phyloP scores from a whole-genome alignment of 2,113 vertebrate species.

The Trachemys scripta region DNA sequence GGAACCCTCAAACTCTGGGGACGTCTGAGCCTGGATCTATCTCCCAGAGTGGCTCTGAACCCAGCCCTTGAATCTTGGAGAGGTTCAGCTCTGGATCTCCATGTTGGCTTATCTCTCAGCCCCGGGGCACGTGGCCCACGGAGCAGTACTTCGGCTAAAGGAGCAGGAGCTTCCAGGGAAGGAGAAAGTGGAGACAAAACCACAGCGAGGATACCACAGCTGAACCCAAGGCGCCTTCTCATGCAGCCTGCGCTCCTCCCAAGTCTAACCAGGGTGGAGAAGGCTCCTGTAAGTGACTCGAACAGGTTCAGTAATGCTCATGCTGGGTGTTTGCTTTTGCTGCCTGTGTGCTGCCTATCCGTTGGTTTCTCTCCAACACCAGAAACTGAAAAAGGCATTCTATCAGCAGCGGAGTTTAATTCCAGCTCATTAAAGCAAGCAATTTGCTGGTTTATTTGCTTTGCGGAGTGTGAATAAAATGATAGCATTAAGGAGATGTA shows the following conservation, averaged over 20 bases:
- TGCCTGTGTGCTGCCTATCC: slow-evolving; percentile 29
- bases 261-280: neutral
- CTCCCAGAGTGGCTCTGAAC: neutral
- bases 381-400: slow-evolving; percentile 69
- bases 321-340: slow-evolving; percentile 32
- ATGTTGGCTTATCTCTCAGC: neutral
- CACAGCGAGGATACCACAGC: neutral
- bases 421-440: slow-evolving; percentile 78
- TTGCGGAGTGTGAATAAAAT: slow-evolving; percentile 76
- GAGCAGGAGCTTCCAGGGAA: fast-evolving
- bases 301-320: neutral
- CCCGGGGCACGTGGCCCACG: neutral
- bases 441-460: slow-evolving; percentile 78
- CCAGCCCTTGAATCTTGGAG: neutral
- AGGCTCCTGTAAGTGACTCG: slow-evolving; percentile 4
- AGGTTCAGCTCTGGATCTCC: neutral
- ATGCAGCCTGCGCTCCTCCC: neutral
- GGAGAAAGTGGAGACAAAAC: neutral
- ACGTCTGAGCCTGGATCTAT: neutral
- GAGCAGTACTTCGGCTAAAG: neutral
- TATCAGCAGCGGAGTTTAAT: slow-evolving; percentile 75
- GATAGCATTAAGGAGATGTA: slow-evolving; percentile 64
- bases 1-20: neutral
- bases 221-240: neutral
- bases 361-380: slow-evolving; percentile 48